phyloP scores from a whole-genome alignment of 2,888 invertebrate genomes.

The Clepsis dumicolana region DNA sequence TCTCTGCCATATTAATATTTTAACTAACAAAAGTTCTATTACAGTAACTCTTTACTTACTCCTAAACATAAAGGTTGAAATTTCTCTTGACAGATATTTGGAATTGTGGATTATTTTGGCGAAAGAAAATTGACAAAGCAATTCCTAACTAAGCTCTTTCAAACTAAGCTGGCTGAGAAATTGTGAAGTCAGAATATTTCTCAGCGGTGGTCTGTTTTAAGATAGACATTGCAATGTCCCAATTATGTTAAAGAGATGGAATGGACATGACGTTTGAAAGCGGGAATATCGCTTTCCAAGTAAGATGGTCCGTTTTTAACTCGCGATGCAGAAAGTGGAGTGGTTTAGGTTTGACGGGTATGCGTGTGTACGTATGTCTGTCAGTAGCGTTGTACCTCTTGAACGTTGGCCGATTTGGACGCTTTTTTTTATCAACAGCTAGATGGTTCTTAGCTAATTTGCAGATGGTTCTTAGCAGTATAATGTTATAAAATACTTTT shows the following conservation, averaged over 20 bases:
- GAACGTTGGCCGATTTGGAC: too few relatives aligned
- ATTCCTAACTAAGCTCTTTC: not conserved
- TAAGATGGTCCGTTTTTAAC: not conserved
- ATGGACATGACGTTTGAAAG: not conserved
- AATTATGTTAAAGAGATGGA: not conserved
- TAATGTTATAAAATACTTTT: too few relatives aligned
- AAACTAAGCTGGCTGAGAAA: not conserved
- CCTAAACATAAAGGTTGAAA: slow-evolving; percentile 3
- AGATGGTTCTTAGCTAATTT: too few relatives aligned
- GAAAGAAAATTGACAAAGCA: slow-evolving; percentile 11
- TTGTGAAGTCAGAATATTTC: not conserved
- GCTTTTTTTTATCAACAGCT: too few relatives aligned
- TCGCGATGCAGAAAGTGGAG: too few relatives aligned
- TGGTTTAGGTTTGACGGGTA: too few relatives aligned
- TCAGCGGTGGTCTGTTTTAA: not conserved
- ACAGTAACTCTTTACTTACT: slow-evolving; percentile 10
- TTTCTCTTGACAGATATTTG: slow-evolving; percentile 12
- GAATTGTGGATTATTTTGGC: not conserved
- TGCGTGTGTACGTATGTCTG: too few relatives aligned
- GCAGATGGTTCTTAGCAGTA: too few relatives aligned
- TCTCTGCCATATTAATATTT: slow-evolving; percentile 3
- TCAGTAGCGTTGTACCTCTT: too few relatives aligned
- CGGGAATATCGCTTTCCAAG: not conserved
- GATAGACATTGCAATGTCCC: not conserved
- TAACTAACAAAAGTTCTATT: slow-evolving; percentile 3